Conservation (phyloP, 2,113 vertebrate genomes). For the Odontophorus gujanensis region DNA sequence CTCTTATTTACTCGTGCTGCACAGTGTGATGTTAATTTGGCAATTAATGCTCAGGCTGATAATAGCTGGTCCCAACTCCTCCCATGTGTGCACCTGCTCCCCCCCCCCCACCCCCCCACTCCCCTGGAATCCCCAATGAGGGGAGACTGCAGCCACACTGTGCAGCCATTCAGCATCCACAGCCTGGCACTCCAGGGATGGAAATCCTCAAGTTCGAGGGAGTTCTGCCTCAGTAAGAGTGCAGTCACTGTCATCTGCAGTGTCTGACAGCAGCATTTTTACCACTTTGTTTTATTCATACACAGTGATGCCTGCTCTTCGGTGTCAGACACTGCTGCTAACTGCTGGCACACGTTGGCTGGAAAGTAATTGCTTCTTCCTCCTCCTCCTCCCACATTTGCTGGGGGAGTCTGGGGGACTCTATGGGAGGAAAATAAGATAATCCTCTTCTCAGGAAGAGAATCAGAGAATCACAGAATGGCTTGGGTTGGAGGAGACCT, state of each 20-base stretch:
- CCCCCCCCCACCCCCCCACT: neutral
- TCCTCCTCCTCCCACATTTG: neutral
- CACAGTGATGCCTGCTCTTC: neutral
- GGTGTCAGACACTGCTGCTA: slow-evolving; percentile 1
- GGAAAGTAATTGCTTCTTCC: neutral
- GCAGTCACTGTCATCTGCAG: neutral
- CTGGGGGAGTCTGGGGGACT: neutral
- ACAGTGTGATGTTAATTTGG: slow-evolving; percentile 29
- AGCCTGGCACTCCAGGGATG: neutral
- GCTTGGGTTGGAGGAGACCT: no score
- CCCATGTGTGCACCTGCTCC: slow-evolving; percentile 51
- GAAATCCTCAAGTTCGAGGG: neutral
- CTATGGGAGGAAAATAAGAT: neutral
- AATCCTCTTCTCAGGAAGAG: neutral
- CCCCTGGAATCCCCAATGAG: slow-evolving; percentile 13
- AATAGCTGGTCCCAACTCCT: slow-evolving; percentile 38
- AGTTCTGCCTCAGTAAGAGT: fast-evolving
- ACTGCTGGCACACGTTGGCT: neutral
- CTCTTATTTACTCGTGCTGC: neutral
- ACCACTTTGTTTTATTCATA: neutral
- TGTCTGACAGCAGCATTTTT: neutral
- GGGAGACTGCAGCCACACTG: neutral
- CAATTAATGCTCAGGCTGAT: slow-evolving; percentile 4
- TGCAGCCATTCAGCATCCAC: neutral
- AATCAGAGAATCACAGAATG: neutral